Conservation (phyloP, 2,113 vertebrate species). For the Megaceryle torquata region DNA sequence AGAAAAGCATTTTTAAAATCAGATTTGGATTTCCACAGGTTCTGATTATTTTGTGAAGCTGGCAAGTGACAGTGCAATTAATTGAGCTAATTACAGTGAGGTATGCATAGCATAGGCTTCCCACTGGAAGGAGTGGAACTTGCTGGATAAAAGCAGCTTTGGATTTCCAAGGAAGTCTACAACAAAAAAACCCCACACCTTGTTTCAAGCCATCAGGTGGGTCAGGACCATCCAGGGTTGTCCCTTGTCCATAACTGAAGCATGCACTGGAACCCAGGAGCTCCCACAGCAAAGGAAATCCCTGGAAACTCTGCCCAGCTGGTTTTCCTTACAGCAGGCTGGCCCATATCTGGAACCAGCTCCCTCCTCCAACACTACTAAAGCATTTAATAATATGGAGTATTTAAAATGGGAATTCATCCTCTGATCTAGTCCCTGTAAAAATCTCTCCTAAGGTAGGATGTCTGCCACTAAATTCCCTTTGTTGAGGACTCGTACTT, state of each 20-base stretch:
- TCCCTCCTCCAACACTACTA: neutral
- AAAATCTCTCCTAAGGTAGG: neutral
- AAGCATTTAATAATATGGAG: rapidly evolving
- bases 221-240: neutral
- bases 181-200: neutral
- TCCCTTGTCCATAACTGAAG: rapidly evolving
- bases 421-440: neutral
- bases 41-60: conserved; percentile 28
- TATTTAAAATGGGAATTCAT: neutral
- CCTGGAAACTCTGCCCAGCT: rapidly evolving
- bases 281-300: neutral
- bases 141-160: neutral
- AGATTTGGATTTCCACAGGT: neutral
- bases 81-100: rapidly evolving
- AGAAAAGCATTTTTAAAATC: neutral
- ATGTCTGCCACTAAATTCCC: neutral
- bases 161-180: neutral
- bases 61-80: neutral
- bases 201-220: neutral
- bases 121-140: neutral
- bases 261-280: rapidly evolving
- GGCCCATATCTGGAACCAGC: rapidly evolving
- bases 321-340: neutral
- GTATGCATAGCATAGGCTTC: rapidly evolving
- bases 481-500: neutral